Evolutionary conservation across 2,113 vertebrate genomes (phyloP).

Genomic region (Dasypus novemcinctus): DNA sequence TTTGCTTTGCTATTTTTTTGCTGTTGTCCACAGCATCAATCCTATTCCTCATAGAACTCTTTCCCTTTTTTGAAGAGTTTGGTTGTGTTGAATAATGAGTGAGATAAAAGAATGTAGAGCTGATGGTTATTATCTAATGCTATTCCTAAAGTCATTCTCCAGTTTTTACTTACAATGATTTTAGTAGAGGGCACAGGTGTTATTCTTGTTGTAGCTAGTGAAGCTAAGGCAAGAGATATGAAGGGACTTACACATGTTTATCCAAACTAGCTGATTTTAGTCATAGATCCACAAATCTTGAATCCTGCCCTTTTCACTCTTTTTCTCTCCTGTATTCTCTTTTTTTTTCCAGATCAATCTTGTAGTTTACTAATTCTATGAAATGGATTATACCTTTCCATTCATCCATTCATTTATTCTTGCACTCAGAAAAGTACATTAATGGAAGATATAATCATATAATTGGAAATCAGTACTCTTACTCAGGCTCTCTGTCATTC

Average conservation of each 20-base stretch:
- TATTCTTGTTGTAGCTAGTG: background rate
- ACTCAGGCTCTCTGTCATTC: background rate
- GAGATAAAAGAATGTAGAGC: no score
- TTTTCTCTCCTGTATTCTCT: background rate
- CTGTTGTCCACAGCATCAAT: rapidly evolving
- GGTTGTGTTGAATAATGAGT: background rate
- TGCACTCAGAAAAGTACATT: background rate
- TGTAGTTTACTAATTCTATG: background rate
- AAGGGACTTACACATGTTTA: background rate
- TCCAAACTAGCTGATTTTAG: background rate
- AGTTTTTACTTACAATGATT: background rate
- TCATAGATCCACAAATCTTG: background rate
- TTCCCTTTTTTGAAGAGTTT: background rate
- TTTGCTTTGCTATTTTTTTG: background rate
- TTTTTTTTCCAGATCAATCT: background rate
- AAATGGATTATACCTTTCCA: background rate
- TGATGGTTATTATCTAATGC: background rate
- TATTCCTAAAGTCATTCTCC: background rate
- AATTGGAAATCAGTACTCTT: background rate
- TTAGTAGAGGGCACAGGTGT: background rate
- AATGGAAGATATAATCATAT: background rate
- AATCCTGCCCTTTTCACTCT: background rate
- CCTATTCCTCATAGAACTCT: rapidly evolving
- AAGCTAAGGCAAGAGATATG: background rate
- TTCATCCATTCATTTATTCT: background rate